A percentile compares a stretch with the other conserved stretches of the same genome.
Conservation (phyloP, 2,888 invertebrate species). For the Archips crataeganus region DNA sequence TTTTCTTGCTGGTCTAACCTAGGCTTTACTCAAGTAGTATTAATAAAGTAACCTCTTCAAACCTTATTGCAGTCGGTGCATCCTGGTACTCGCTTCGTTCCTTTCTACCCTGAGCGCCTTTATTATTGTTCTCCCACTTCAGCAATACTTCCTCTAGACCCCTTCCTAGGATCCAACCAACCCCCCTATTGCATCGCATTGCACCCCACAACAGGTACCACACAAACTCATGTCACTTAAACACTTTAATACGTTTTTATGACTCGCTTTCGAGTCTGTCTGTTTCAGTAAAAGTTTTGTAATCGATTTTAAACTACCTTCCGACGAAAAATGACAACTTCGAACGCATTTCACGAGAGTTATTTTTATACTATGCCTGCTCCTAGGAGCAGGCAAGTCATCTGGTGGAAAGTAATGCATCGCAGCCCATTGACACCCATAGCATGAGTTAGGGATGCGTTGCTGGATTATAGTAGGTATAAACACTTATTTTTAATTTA, state of each 20-base stretch:
- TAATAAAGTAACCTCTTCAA: conserved; percentile 21
- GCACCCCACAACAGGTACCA: not conserved
- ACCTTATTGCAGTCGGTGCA: not conserved
- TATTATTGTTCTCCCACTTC: not conserved
- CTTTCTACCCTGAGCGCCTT: not conserved
- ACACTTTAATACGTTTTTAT: not conserved
- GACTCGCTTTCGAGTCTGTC: not conserved
- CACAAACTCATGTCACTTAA: not conserved
- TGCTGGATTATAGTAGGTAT: no score
- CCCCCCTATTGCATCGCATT: not conserved
- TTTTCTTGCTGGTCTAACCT: not conserved
- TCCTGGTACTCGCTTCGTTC: conserved; percentile 9
- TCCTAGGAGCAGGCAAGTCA: no score
- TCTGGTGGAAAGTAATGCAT: no score
- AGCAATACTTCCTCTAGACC: conserved; percentile 5
- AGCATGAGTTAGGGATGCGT: no score
- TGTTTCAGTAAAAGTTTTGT: not conserved
- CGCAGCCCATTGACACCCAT: no score
- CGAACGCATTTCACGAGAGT: no score
- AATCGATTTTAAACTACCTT: no score
- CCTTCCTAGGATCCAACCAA: conserved; percentile 5
- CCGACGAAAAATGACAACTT: no score
- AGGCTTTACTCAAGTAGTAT: no score
- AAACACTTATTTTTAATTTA: no score
- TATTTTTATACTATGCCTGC: no score